Base-by-base conservation (phyloP, 2,113 vertebrate genomes). In the Labeo rohita region DNA sequence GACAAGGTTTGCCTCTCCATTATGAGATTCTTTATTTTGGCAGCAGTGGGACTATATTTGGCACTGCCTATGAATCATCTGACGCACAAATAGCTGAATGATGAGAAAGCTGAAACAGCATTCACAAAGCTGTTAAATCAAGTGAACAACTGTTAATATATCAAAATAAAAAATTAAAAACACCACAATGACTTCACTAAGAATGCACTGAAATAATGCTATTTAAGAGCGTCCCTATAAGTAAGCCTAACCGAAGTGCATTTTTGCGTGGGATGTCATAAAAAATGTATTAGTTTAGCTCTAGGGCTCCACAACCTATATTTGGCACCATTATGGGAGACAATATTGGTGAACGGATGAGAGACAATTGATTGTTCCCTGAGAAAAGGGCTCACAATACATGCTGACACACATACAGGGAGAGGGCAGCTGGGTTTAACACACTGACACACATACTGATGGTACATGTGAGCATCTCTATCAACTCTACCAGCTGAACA, bases 311-410 rank as follows among this genome's bases (percentile, higher is more conserved):
- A 15, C 9, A 52, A 10, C 4, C 56, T 13, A 70, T 68, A n/a
- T 72, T 52, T 81, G 34, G 74, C 82, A 90, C 65, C 89, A 90
- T 87, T 91, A 90, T 92, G 89, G 87, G 75, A 85, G 85, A 91
- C 89, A 89, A 86, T 59, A 84, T 3, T 8, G 84, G 18, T 15
- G 21, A 52, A 66, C 45, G 18, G 70, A 87, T 79, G 76, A 81
- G 87, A 65, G 74, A 88, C 90, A 89, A 89, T 91, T 85, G 63
- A 89, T 87, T 73, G 87, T 89, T 85, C 79, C 86, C 86, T 85
- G 89, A 80, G 59, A 80, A 80, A 34, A 88, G 21, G 56, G 45
- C n/a, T 70, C 72, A 49, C 39, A 74, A 16, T 45, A 49, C 85
- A 84, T 49, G 83, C 43, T 59, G 79, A 79, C 79, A 89, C 80